These are phyloP conservation scores for Mugil cephalus DNA, from an alignment of 2,113 vertebrate species.

Conservation along the genomic window DNA sequence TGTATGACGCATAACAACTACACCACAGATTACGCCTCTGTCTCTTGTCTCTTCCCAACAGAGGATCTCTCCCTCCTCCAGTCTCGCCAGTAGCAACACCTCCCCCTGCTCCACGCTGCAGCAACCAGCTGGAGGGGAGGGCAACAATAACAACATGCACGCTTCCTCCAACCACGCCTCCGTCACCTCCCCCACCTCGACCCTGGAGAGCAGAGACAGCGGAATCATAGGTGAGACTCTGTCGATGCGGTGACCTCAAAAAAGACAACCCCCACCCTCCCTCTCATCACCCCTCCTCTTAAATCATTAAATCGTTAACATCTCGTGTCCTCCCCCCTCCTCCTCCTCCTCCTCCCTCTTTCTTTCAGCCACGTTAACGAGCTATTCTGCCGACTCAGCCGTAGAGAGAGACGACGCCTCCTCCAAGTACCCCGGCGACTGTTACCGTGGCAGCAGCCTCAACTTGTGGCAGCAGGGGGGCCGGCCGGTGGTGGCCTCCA, in stretches of 20 bases:
- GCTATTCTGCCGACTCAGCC: constrained; percentile 91
- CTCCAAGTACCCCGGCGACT: constrained; percentile 86
- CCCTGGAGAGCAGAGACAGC: constrained; percentile 96
- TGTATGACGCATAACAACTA: not conserved
- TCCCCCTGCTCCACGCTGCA: constrained; percentile 94
- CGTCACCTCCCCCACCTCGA: constrained; percentile 93
- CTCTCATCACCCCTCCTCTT: not conserved
- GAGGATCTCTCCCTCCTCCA: constrained; percentile 94
- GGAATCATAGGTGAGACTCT: constrained; percentile 91
- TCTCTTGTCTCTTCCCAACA: constrained; percentile 83
- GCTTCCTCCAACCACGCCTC: constrained; percentile 84
- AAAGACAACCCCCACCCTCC: not conserved
- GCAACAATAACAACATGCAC: constrained; percentile 82
- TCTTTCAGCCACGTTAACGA: constrained; percentile 91
- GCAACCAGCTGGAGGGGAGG: constrained; percentile 77
- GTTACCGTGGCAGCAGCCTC: constrained; percentile 89
- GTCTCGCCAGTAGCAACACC: constrained; percentile 92
- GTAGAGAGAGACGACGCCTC: constrained; percentile 87
- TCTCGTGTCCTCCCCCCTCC: no score
- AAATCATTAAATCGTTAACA: no score
- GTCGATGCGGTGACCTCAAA: not conserved
- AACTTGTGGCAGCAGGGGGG: constrained; percentile 87
- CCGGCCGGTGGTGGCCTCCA: constrained; percentile 85
- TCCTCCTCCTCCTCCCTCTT: not conserved
- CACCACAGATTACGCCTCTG: not conserved